phyloP scores from a whole-genome alignment of 1,140 invertebrate species.

The Cydia amplana region DNA sequence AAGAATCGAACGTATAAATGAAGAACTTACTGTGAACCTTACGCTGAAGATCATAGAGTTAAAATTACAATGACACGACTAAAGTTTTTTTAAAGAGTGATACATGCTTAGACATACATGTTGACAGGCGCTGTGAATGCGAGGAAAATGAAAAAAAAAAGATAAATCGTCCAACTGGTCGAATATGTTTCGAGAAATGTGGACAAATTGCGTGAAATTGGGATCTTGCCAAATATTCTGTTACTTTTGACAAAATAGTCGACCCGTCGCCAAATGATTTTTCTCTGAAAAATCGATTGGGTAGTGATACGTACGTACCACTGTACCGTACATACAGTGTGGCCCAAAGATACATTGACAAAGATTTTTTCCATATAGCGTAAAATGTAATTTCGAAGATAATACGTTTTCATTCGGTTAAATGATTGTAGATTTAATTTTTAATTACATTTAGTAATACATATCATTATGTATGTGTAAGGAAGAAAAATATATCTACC shows the following conservation, averaged over 20 bases:
- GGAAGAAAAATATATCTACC: too few relatives aligned
- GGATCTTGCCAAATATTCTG: neutral
- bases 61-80: neutral
- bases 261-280: neutral
- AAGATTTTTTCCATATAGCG: too few relatives aligned
- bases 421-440: too few relatives aligned
- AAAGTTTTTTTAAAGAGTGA: neutral
- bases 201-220: conserved; percentile 8
- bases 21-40: neutral
- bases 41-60: neutral
- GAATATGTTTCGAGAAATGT: neutral
- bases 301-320: neutral
- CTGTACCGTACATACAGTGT: too few relatives aligned
- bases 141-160: neutral
- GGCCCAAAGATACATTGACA: too few relatives aligned
- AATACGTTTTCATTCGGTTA: too few relatives aligned
- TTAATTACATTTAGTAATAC: too few relatives aligned
- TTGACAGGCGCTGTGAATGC: neutral
- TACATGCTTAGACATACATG: conserved; percentile 8
- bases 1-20: neutral
- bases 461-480: too few relatives aligned
- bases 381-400: too few relatives aligned
- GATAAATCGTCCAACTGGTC: conserved; percentile 16
- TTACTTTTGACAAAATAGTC: neutral
- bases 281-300: neutral